phyloP scores from a whole-genome alignment of 1,140 invertebrate genomes.

The Drosophila carrolli region DNA sequence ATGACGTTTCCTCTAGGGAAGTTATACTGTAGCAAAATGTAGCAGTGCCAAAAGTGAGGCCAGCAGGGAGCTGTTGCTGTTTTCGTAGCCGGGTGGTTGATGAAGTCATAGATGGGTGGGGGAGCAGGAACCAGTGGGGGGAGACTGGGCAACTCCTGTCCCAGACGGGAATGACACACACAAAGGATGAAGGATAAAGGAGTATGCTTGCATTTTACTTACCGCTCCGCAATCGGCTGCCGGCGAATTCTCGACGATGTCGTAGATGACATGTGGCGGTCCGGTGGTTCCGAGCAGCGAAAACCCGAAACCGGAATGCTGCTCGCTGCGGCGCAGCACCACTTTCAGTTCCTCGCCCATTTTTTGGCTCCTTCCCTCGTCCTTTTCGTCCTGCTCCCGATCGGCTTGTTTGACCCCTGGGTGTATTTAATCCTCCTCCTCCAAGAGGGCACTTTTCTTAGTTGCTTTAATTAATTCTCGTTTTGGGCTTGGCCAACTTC shows the following conservation, averaged over 20 bases:
- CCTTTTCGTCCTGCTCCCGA: slow-evolving; percentile 24
- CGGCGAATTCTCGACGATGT: slow-evolving; percentile 95
- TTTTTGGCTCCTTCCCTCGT: slow-evolving; percentile 31
- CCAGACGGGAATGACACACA: slow-evolving; percentile 44
- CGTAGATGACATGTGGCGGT: slow-evolving; percentile 95
- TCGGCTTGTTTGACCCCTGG: slow-evolving; percentile 39
- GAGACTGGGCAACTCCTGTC: slow-evolving; percentile 4
- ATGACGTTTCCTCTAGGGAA: not conserved
- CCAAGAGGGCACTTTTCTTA: slow-evolving; percentile 25
- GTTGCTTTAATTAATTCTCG: slow-evolving; percentile 47
- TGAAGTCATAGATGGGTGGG: slow-evolving; percentile 37
- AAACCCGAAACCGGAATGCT: slow-evolving; percentile 94
- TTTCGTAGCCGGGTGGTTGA: slow-evolving; percentile 34
- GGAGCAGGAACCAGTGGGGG: slow-evolving; percentile 11
- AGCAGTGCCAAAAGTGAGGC: slow-evolving; percentile 36
- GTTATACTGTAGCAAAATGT: slow-evolving; percentile 20
- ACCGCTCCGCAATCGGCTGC: slow-evolving; percentile 95
- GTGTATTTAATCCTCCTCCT: slow-evolving; percentile 2
- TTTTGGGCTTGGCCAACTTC: slow-evolving; percentile 72
- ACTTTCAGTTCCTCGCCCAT: slow-evolving; percentile 95
- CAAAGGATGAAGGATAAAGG: not conserved
- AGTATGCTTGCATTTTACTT: slow-evolving; percentile 83
- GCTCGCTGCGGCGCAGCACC: slow-evolving; percentile 89
- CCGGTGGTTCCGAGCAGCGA: slow-evolving; percentile 94
- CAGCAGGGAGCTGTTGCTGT: slow-evolving; percentile 35